Evolutionary conservation across 53 echinoderm and acorn worm species (phyloP).

Genomic region (Mesocentrotus franciscanus): DNA sequence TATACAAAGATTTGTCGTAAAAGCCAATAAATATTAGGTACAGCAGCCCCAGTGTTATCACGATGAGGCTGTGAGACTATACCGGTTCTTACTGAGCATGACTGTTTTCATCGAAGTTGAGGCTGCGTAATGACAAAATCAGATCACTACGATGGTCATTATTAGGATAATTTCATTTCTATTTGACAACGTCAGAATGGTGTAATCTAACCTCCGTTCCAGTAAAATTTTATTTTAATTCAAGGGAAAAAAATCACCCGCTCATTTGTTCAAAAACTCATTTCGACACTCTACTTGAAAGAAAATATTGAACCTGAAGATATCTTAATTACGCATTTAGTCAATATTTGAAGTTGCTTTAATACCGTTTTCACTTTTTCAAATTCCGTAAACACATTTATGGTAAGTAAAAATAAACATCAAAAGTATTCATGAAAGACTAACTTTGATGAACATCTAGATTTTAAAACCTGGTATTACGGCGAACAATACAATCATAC

Average conservation of each 20-base stretch:
- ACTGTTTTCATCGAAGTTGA: background rate
- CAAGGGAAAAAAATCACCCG: background rate
- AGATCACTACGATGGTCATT: background rate
- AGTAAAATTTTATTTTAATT: background rate
- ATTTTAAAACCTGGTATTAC: background rate
- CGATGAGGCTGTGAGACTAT: no score
- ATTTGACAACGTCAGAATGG: background rate
- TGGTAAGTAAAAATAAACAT: background rate
- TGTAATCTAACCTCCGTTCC: background rate
- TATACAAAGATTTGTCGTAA: no score
- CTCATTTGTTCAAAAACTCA: no score
- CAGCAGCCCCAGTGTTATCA: no score
- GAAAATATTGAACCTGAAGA: no score
- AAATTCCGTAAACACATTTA: background rate
- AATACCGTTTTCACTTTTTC: no score
- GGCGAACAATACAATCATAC: background rate
- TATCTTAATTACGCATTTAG: no score
- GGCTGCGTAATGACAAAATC: background rate
- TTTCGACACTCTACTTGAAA: no score
- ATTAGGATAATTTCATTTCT: background rate
- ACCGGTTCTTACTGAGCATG: background rate
- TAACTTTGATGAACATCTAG: background rate
- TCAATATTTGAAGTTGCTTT: no score
- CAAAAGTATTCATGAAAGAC: background rate
- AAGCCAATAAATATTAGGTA: no score